phyloP scores from a whole-genome alignment of 2,797 vertebrate genomes.

The Apogon hyalosoma region DNA sequence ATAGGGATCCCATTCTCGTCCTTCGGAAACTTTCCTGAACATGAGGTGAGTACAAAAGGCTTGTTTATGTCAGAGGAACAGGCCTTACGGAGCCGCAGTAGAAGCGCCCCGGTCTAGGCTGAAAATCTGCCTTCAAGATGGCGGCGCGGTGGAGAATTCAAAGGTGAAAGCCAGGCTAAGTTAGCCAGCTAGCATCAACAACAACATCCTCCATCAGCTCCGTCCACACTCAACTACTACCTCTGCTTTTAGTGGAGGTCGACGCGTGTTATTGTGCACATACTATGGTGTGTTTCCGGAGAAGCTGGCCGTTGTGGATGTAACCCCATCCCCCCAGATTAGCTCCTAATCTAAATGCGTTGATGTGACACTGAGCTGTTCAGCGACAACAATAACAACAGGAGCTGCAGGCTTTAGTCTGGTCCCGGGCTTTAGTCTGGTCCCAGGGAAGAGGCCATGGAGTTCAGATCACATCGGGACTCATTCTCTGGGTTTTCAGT shows the following conservation, averaged over 20 bases:
- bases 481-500: too few relatives aligned
- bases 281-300: slow-evolving; percentile 52
- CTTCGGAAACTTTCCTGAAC: slow-evolving; percentile 50
- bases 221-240: neutral
- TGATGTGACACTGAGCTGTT: slow-evolving; percentile 42
- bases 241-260: neutral
- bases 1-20: slow-evolving; percentile 47
- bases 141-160: slow-evolving; percentile 85
- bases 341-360: slow-evolving; percentile 62
- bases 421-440: too few relatives aligned
- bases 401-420: too few relatives aligned
- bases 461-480: too few relatives aligned
- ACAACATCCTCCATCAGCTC: slow-evolving; percentile 40
- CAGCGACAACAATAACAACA: slow-evolving; percentile 69
- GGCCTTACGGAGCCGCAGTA: slow-evolving; percentile 58
- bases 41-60: slow-evolving; percentile 82
- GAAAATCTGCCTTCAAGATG: slow-evolving; percentile 86
- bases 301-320: slow-evolving; percentile 47
- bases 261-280: neutral
- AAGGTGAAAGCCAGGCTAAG: slow-evolving; percentile 83
- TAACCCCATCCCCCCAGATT: slow-evolving; percentile 73
- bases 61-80: slow-evolving; percentile 20
- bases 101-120: slow-evolving; percentile 66
- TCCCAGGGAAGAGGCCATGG: too few relatives aligned
- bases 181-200: slow-evolving; percentile 69